Evolutionary conservation across 2,113 vertebrate species (phyloP).

Genomic region (Percina caprodes): DNA sequence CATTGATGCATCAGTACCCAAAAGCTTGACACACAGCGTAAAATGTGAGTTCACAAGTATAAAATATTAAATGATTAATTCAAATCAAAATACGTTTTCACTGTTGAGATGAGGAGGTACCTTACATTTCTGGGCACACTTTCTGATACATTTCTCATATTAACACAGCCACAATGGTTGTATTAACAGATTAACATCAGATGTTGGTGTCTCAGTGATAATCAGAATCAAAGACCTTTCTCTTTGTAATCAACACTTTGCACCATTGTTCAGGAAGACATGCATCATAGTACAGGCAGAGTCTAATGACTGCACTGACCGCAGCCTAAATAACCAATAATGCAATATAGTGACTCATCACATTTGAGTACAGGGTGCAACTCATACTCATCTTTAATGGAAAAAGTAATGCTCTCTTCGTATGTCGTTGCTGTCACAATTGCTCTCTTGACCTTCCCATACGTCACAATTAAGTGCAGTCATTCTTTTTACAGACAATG

Average conservation of each 20-base stretch:
- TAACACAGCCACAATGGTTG: background rate
- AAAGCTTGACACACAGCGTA: conserved; percentile 88
- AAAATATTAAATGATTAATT: background rate
- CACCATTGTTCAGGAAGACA: background rate
- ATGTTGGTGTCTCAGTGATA: background rate
- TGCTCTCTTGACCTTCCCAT: background rate
- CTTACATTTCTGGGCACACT: background rate
- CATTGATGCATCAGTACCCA: conserved; percentile 90
- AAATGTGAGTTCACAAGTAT: conserved; percentile 88
- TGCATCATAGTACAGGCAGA: conserved; percentile 4
- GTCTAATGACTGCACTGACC: background rate
- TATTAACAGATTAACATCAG: background rate
- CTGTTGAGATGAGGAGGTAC: background rate
- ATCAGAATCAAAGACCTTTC: background rate
- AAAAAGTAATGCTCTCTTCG: background rate
- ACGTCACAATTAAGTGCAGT: background rate
- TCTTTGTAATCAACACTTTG: conserved; percentile 1
- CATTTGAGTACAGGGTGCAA: background rate
- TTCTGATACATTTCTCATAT: background rate
- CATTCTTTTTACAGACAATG: conserved; percentile 85
- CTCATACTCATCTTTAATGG: conserved; percentile 20
- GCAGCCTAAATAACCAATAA: background rate
- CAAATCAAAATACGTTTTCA: background rate
- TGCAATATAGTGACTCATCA: background rate
- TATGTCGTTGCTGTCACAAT: background rate